Evolutionary conservation across 1,140 invertebrate species (phyloP).

Genomic region (Steinernema feltiae): DNA sequence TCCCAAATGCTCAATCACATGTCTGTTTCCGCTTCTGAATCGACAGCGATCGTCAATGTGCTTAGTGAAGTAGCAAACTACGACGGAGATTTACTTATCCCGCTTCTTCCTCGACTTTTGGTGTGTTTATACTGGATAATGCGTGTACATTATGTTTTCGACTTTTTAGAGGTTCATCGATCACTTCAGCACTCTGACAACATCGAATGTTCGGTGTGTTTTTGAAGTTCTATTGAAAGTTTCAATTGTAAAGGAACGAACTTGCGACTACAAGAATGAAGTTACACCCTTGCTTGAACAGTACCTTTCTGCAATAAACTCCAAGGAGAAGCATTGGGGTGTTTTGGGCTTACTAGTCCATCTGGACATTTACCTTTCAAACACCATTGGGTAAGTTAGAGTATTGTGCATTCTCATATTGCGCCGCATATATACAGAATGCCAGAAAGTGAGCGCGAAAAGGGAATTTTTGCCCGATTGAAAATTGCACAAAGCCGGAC

Average conservation of each 20-base stretch:
- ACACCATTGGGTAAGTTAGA: not conserved
- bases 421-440: not conserved
- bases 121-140: not conserved
- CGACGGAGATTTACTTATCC: too few relatives aligned
- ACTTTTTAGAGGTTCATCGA: not conserved
- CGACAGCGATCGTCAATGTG: too few relatives aligned
- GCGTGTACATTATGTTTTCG: not conserved
- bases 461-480: not conserved
- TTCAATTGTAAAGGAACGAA: not conserved
- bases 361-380: not conserved
- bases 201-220: not conserved
- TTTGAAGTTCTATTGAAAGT: not conserved
- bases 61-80: too few relatives aligned
- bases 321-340: not conserved
- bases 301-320: not conserved
- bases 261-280: not conserved
- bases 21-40: too few relatives aligned
- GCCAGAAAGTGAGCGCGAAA: not conserved
- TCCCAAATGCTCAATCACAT: too few relatives aligned
- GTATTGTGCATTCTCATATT: not conserved
- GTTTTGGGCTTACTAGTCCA: not conserved
- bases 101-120: not conserved
- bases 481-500: not conserved
- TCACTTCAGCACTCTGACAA: not conserved
- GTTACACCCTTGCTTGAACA: not conserved